phyloP scores from a whole-genome alignment of 2,797 vertebrate species.

The Thalassophryne amazonica region DNA sequence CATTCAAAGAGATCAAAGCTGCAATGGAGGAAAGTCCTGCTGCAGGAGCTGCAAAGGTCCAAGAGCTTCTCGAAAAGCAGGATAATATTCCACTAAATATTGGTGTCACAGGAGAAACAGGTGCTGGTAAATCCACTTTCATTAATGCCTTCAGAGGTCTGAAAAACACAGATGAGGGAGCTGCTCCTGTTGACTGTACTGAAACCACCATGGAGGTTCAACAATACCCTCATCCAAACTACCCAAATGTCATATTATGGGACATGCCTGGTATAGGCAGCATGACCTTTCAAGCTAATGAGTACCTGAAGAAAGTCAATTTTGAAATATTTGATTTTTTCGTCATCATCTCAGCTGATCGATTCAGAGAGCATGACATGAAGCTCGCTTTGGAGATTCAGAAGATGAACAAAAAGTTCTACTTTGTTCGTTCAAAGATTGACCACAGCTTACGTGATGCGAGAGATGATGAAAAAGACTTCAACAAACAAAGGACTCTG shows the following conservation, averaged over 20 bases:
- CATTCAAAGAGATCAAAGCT: constrained; percentile 1
- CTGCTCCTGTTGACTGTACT: constrained; percentile 34
- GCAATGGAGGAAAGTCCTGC: not conserved
- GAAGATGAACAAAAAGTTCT: constrained; percentile 70
- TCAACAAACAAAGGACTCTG: constrained; percentile 34
- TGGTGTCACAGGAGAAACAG: constrained; percentile 53
- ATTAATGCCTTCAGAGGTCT: constrained; percentile 48
- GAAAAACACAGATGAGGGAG: constrained; percentile 2
- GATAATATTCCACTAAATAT: constrained; percentile 35
- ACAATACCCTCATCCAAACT: constrained; percentile 63
- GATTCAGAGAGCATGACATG: constrained; percentile 70
- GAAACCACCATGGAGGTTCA: constrained; percentile 33
- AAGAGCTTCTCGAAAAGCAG: constrained; percentile 2
- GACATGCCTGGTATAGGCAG: constrained; percentile 78
- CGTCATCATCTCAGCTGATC: constrained; percentile 59
- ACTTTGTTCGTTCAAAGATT: constrained; percentile 79
- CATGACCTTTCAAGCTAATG: constrained; percentile 59
- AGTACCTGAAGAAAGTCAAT: constrained; percentile 67
- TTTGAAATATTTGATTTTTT: constrained; percentile 79
- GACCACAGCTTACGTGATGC: constrained; percentile 57
- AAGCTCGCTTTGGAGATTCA: constrained; percentile 69
- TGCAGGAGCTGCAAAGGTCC: constrained; percentile 14
- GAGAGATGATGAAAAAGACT: constrained; percentile 29
- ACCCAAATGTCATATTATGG: constrained; percentile 72
- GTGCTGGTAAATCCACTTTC: constrained; percentile 60